phyloP scores from a whole-genome alignment of 2,113 vertebrate species.

The Solea senegalensis region DNA sequence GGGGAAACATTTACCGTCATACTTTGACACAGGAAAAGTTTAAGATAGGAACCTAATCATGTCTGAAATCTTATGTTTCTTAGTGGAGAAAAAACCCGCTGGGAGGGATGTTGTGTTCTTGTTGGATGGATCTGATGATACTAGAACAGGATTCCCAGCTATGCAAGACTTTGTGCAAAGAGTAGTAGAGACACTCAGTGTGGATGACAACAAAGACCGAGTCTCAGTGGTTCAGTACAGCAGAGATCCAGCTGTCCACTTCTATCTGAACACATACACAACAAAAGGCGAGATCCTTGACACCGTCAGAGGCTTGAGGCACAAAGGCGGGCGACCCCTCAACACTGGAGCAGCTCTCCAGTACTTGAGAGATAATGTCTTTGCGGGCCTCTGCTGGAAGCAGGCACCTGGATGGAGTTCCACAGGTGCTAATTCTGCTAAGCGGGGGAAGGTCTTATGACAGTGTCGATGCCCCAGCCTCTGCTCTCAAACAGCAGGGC shows the following conservation, averaged over 20 bases:
- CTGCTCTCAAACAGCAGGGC: constrained; percentile 53
- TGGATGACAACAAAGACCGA: constrained; percentile 50
- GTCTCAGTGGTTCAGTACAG: constrained; percentile 63
- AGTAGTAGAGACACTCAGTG: constrained; percentile 57
- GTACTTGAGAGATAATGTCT: constrained; percentile 44
- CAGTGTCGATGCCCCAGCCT: constrained; percentile 48
- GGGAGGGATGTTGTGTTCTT: constrained; percentile 65
- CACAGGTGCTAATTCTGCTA: constrained; percentile 78
- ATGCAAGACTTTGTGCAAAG: constrained; percentile 60
- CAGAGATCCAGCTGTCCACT: constrained; percentile 45
- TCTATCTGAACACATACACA: constrained; percentile 48
- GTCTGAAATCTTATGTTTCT: not conserved
- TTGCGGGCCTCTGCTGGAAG: constrained; percentile 48
- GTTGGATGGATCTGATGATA: constrained; percentile 65
- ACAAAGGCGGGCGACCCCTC: constrained; percentile 65
- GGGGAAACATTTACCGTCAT: too few species aligned
- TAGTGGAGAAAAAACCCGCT: not conserved
- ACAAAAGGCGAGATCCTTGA: constrained; percentile 21
- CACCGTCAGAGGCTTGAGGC: constrained; percentile 28
- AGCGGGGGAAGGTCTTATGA: constrained; percentile 59
- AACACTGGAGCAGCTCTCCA: constrained; percentile 82
- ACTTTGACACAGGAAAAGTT: too few species aligned
- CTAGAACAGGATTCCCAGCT: constrained; percentile 31
- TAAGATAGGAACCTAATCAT: too few species aligned
- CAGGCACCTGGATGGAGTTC: constrained; percentile 79